Evolutionary conservation across 2,888 invertebrate genomes (phyloP).

Genomic region (Girardia tigrina): DNA sequence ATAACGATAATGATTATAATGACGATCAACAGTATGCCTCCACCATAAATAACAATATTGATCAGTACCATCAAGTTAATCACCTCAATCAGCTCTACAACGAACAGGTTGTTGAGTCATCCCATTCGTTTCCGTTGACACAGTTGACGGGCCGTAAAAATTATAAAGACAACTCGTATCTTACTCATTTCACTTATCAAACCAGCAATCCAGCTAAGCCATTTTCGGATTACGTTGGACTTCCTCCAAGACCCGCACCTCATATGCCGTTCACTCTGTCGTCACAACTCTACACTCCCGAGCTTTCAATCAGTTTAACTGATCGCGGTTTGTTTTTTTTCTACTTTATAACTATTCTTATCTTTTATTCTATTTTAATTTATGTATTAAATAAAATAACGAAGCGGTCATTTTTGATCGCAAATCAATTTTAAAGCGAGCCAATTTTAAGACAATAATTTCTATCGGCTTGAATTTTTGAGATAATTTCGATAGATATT

Average conservation of each 20-base stretch:
- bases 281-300: background rate
- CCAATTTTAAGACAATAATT: too few species aligned
- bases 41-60: background rate
- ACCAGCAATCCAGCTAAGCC: conserved; percentile 1
- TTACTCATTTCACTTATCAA: background rate
- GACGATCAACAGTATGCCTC: background rate
- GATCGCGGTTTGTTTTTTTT: background rate
- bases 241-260: background rate
- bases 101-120: background rate
- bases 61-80: background rate
- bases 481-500: too few species aligned
- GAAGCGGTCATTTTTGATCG: too few species aligned
- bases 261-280: background rate
- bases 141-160: background rate
- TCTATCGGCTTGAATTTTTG: too few species aligned
- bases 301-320: background rate
- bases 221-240: background rate
- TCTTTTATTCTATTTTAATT: too few species aligned
- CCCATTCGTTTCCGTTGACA: too few species aligned
- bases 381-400: too few species aligned
- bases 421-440: too few species aligned
- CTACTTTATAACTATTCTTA: too few species aligned
- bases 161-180: background rate
- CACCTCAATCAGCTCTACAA: background rate
- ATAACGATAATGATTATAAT: background rate